These are phyloP conservation scores for Perodicticus potto DNA, from an alignment of 2,797 vertebrate species.

Conservation along the genomic window DNA sequence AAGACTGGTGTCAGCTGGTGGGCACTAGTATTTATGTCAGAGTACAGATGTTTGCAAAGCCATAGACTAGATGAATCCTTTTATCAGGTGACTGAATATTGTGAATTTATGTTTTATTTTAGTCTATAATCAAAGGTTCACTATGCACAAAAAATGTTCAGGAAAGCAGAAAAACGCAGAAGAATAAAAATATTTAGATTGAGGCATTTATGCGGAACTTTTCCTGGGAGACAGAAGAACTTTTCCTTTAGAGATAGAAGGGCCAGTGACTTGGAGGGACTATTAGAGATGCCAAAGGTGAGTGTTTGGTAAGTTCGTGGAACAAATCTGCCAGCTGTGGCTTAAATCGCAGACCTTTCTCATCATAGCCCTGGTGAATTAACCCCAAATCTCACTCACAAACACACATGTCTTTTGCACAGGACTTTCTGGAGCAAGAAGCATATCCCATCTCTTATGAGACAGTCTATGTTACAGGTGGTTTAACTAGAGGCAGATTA, in stretches of 20 bases:
- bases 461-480: neutral
- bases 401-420: neutral
- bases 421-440: neutral
- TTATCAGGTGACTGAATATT: neutral
- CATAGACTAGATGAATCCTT: neutral
- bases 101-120: neutral
- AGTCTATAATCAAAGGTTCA: neutral
- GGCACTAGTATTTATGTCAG: neutral
- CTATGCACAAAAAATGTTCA: neutral
- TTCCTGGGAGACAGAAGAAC: neutral
- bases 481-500: neutral
- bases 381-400: neutral
- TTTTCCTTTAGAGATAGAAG: neutral
- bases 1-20: neutral
- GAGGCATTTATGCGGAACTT: neutral
- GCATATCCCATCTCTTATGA: too few species aligned
- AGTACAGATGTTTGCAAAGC: neutral
- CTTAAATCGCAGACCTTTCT: neutral
- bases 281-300: neutral
- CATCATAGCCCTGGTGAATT: neutral
- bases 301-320: neutral
- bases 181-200: neutral
- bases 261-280: neutral
- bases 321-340: neutral
- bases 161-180: neutral